phyloP scores from a whole-genome alignment of 2,888 invertebrate species.

The Netelia inedita region DNA sequence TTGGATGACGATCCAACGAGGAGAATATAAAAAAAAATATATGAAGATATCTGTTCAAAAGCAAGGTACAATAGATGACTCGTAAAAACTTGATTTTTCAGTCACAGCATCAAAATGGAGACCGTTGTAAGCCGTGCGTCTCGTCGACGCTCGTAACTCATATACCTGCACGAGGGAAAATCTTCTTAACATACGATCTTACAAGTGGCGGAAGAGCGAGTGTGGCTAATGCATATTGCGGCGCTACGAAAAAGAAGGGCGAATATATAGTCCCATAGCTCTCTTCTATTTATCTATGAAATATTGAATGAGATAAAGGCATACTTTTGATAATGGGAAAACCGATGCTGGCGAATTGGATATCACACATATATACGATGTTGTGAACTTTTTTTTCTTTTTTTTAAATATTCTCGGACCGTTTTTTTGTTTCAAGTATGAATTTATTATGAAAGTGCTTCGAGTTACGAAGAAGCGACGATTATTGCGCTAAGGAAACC shows the following conservation, averaged over 20 bases:
- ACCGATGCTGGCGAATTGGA: conserved; percentile 26
- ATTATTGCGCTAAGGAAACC: conserved; percentile 53
- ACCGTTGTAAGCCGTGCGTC: not conserved
- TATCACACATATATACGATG: conserved; percentile 16
- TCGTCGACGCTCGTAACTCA: conserved; percentile 11
- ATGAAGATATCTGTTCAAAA: too few species aligned
- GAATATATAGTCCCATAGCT: conserved; percentile 11
- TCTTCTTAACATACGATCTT: conserved; percentile 56
- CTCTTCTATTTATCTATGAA: not conserved
- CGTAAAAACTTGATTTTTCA: too few species aligned
- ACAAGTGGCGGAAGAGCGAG: conserved; percentile 12
- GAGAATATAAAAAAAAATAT: too few species aligned
- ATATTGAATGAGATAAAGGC: not conserved
- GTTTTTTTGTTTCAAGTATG: conserved; percentile 26
- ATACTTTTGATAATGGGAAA: conserved; percentile 41
- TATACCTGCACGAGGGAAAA: conserved; percentile 49
- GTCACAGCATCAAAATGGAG: not conserved
- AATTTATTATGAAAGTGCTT: conserved; percentile 41
- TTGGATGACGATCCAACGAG: too few species aligned
- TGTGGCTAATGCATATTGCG: conserved; percentile 41
- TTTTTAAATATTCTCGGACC: not conserved
- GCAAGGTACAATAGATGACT: too few species aligned
- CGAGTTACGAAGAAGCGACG: conserved; percentile 33
- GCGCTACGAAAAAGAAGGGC: conserved; percentile 26
- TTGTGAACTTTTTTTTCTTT: conserved; percentile 37